A percentile compares a stretch with the other conserved stretches of the same genome.
Evolutionary conservation across 2,797 vertebrate species (phyloP).

Genomic region (Tapirus indicus): DNA sequence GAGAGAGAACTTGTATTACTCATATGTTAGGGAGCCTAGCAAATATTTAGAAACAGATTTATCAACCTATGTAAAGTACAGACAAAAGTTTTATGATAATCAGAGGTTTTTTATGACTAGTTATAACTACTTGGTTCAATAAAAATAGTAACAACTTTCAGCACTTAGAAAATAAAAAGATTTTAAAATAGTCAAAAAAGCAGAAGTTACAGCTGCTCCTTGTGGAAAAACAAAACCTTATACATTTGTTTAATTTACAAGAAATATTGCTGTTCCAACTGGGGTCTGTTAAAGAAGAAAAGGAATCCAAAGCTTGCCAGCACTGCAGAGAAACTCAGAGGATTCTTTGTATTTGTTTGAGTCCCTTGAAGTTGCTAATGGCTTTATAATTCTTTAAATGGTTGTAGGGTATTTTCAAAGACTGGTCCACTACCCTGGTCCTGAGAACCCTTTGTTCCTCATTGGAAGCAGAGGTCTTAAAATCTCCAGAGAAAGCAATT

Average conservation of each 20-base stretch:
- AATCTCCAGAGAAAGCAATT: conserved; percentile 22
- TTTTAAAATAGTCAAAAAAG: not conserved
- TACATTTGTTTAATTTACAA: conserved; percentile 57
- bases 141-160: conserved; percentile 25
- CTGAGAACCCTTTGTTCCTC: conserved; percentile 38
- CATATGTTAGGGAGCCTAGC: not conserved
- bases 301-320: conserved; percentile 20
- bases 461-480: conserved; percentile 9
- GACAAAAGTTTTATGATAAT: not conserved
- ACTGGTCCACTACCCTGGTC: not conserved
- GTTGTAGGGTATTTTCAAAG: conserved; percentile 54
- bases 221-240: conserved; percentile 68
- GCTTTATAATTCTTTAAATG: conserved; percentile 60
- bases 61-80: not conserved
- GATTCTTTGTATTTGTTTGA: conserved; percentile 66
- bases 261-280: conserved; percentile 61
- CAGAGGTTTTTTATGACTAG: conserved; percentile 32
- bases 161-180: not conserved
- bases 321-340: conserved; percentile 43
- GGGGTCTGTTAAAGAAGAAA: conserved; percentile 64
- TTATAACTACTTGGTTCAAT: not conserved
- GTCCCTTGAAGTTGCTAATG: conserved; percentile 65
- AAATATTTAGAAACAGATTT: not conserved
- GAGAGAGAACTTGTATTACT: not conserved
- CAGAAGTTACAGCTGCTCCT: conserved; percentile 41